Conservation (phyloP, 2,888 invertebrate genomes). For the Netelia fuscicornis region DNA sequence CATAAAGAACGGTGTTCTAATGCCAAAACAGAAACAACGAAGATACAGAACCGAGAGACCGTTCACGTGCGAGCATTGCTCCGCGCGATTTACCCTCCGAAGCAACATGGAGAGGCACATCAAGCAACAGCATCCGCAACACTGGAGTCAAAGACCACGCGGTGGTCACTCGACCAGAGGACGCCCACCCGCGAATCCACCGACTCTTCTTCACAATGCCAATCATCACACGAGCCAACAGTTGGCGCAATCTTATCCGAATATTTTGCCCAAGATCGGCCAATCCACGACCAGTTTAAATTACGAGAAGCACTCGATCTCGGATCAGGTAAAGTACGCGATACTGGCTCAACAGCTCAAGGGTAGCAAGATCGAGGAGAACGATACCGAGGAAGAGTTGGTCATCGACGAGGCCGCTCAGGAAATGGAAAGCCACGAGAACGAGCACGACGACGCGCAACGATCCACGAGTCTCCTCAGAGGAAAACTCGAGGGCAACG, state of each 20-base stretch:
- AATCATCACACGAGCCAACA: conserved; percentile 63
- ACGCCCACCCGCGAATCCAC: conserved; percentile 84
- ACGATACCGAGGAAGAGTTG: conserved; percentile 89
- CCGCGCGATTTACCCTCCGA: conserved; percentile 95
- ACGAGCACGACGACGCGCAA: conserved; percentile 71
- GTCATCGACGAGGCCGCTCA: conserved; percentile 89
- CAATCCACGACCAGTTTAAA: conserved; percentile 83
- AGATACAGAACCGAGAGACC: conserved; percentile 96
- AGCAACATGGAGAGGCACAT: conserved; percentile 98
- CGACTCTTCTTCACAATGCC: conserved; percentile 74
- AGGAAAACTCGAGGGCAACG: conserved; percentile 78
- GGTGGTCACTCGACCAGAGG: conserved; percentile 86
- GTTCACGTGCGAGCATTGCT: conserved; percentile 96
- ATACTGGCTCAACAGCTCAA: conserved; percentile 92
- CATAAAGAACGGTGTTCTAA: conserved; percentile 94
- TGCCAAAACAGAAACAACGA: conserved; percentile 96
- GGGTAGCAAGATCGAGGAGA: conserved; percentile 86
- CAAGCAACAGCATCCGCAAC: conserved; percentile 96
- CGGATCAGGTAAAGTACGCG: conserved; percentile 91
- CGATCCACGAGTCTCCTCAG: conserved; percentile 78
- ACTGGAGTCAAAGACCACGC: conserved; percentile 93
- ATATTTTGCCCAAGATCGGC: conserved; percentile 75
- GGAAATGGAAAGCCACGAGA: conserved; percentile 75
- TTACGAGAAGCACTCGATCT: conserved; percentile 85
- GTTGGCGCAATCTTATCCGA: conserved; percentile 71